Base-by-base conservation (phyloP, 2,797 vertebrate genomes). In the Parambassis ranga region DNA sequence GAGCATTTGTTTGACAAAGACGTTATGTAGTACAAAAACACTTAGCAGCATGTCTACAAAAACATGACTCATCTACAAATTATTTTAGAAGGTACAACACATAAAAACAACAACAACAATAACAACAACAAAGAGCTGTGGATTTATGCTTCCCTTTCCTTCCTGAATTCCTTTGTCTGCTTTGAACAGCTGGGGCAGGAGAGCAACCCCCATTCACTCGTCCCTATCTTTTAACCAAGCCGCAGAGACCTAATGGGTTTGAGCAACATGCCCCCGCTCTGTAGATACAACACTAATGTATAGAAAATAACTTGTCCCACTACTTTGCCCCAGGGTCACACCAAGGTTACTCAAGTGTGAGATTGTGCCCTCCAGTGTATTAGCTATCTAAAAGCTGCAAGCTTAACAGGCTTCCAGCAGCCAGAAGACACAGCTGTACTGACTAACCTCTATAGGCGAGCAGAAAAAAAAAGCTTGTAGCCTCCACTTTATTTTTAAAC, bases 291-390 rank as follows among this genome's bases (percentile, higher is more conserved):
- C 59, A 39, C 49, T 79, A 83, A 87, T 85, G 67, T 71, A 83
- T 64, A 83, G 82, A 84, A 79, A 84, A 87, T 86, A 81, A 75
- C 77, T 72, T 32, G 49, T 36, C 53, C 41, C 49, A 19, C 65
- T 56, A 22, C 53, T 47, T 61, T 42, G 73, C 53, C 75, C 82
- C 42, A n/a, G 68, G 69, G 78, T 86, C 67, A 43, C 19, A 60
- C 58, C 77, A 78, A 85, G 77, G 87, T 87, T 81, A 82, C 65
- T 84, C 73, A 71, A 68, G 82, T 86, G 82, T 87, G 86, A 89
- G 78, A 88, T 87, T 87, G 79, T 73, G 69, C 67, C 81, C 81
- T 66, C 72, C 51, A 48, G 75, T 77, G 77, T 65, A 73, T 79
- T 79, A 79, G 59, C 50, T 66, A 77, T 79, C 71, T 48, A 81